Base-by-base conservation (phyloP, 2,888 invertebrate genomes). In the Drosophila testacea region DNA sequence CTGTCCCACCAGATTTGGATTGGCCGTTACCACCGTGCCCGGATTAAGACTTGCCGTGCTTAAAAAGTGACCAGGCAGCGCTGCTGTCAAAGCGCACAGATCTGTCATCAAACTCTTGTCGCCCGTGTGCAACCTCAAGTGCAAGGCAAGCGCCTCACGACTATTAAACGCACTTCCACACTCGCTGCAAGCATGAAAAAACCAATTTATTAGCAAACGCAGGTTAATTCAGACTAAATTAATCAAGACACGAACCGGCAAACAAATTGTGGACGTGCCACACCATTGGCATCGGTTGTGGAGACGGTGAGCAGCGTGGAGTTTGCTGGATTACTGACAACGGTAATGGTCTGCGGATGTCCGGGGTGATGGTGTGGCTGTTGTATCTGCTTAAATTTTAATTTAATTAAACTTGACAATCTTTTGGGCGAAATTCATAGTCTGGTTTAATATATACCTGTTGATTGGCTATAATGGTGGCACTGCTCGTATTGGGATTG, bases 41-140 rank as follows among this genome's bases (percentile, higher is more conserved):
- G 92, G 91, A 87, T 92, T 92, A 30, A 92, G 77, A 80, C 91
- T 89, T 32, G 91, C 87, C 42, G 92, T 91, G 80, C 91, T 93
- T 61, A 94, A 93, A 67, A 95, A 95, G 73, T 95, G 94, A 38
- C 95, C 95, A 65, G 95, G 95, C 91, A 96, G 93, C 77, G 96
- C 95, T 67, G 96, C 96, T 36, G 96, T 96, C 83, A 96, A 93
- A 83, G 96, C 96, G 92, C 96, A 96, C 90, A 96, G 94, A 93
- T 96, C 96, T 67, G 96, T 96, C 81, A 96, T 96, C 85, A 96
- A 94, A 77, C 96, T 95, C 90, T 96, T 95, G 92, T 96, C 96
- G 73, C 96, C 96, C 63, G 96, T 95, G 92, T 96, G 96, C 89
- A 96, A 94, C 75, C 96, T 95, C 91, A 96, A 94, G 93, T 96